Base-by-base conservation (phyloP, 2,797 vertebrate genomes). In the Coilia nasus region DNA sequence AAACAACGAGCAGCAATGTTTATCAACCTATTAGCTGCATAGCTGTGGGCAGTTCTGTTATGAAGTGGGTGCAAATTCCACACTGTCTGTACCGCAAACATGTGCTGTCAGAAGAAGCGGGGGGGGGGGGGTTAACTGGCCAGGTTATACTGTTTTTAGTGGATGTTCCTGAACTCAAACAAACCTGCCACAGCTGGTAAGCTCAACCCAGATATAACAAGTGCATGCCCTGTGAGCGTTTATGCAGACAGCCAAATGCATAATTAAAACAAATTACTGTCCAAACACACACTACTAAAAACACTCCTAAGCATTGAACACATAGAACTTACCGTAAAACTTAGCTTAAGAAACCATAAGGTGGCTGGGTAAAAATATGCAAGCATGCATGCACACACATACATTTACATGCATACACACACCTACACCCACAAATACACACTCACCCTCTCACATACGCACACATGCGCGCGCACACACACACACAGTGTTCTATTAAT, bases 401-500 rank as follows among this genome's bases (percentile, higher is more conserved):
- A 82, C 2, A 31, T 9, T 23, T 28, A 19, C 0, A 56, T 57
- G 31, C 44, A n/a, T 71, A 87, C 7, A 67, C 6, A 83, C 87
- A 71, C 83, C 81, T 28, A 54, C 82, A 57, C 62, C 17, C 83
- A 67, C 57, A 86, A 21, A 78, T 57, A 71, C 81, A 81, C 82
- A 59, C 78, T 12, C 41, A 80, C 50, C 67, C 54, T 17, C 81
- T 84, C 81, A 84, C 23, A 60, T 62, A 86, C 35, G 71, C 46
- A 82, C 1, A 84, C 54, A 71, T 23, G 31, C 9, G 84, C 15
- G 21, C 21, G 31, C 57, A 21, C 1, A 64, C 67, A 85, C 25
- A 81, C 80, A 80, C 82, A 82, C 83, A 64, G 11, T 31, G 15
- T 17, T 56, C 35, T 41, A 82, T 64, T 64, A 86, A 86, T 86